These are phyloP conservation scores for Chondrosia reniformis DNA, from an alignment of 37 sponge, comb jelly and placozoan species.

Conservation along the genomic window DNA sequence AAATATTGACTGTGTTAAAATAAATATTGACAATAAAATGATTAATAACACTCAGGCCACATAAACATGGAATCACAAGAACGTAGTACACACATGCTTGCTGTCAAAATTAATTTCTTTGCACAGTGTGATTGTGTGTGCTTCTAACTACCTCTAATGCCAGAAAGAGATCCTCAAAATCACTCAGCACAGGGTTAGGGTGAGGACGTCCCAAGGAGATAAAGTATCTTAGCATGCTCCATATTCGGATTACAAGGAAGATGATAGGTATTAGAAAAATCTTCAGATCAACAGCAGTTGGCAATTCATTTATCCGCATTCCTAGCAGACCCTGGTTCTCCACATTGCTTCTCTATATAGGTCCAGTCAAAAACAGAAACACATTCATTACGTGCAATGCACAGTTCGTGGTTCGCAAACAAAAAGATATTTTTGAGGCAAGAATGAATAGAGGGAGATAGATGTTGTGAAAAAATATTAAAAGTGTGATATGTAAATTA, in stretches of 20 bases:
- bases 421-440: no score
- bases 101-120: neutral
- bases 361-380: neutral
- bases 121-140: slow-evolving; percentile 12
- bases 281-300: slow-evolving; percentile 7
- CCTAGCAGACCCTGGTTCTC: slow-evolving; percentile 17
- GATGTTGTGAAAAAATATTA: no score
- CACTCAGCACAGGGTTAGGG: neutral
- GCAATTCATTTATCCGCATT: neutral
- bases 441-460: no score
- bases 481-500: no score
- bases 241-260: slow-evolving; percentile 2
- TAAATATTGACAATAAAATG: neutral
- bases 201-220: neutral
- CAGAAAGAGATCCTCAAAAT: neutral
- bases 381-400: no score
- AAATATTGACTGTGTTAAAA: slow-evolving; percentile 42
- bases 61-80: neutral
- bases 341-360: no score
- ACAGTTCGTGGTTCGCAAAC: no score
- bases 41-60: neutral
- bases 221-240: neutral
- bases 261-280: neutral
- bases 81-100: neutral
- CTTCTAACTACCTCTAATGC: neutral